Base-by-base conservation (phyloP, 92 coral and sea anemone species). In the Montipora capitata region DNA sequence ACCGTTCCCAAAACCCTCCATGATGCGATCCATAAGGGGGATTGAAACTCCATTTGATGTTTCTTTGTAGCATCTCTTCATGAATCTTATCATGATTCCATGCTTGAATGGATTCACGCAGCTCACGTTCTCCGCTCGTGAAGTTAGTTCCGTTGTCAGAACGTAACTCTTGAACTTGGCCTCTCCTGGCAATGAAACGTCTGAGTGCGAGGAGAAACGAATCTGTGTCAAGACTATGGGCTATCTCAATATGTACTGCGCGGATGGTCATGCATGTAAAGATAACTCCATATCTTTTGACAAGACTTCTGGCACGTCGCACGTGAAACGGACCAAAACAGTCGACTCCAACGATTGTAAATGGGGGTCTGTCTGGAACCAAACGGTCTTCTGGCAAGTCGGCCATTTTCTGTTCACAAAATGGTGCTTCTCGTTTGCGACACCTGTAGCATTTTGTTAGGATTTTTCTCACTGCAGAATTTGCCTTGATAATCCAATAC, bases 101-200 rank as follows among this genome's bases (percentile, higher is more conserved):
- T 45, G 4, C 51, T 5, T 63, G 27, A 17, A 63, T 63, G 2
- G 68, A 63, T 16, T 63, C 38, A 17, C 68, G 68, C 7, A 63
- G 38, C 68, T 17, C 68, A 5, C 68, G 15, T 17, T 63, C 27
- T 15, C 35, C 68, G 38, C 68, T 16, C n/a, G 68, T 63, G 38
- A 63, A 63, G 68, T 63, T 63, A 17, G 68, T 63, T 15, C 68
- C 68, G 38, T 63, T 63, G 38, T 63, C 68, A 5, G 68, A 63
- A 5, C 68, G 68, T 15, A 63, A 10, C n/a, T 58, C 64, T 58
- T 58, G 14, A 58, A 58, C 17, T 58, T 58, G 64, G 64, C 64
- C 64, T 17, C 68, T 14, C 17, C 27, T 63, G 7, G 68, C 68
- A 8, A 63, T 63, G 17, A 63, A 63, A 4, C 68, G 68, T 63